Evolutionary conservation across 1,140 invertebrate species (phyloP), one percentile per base, ranked within the genome.

Genomic region (Pseudomyrmex sp.): DNA sequence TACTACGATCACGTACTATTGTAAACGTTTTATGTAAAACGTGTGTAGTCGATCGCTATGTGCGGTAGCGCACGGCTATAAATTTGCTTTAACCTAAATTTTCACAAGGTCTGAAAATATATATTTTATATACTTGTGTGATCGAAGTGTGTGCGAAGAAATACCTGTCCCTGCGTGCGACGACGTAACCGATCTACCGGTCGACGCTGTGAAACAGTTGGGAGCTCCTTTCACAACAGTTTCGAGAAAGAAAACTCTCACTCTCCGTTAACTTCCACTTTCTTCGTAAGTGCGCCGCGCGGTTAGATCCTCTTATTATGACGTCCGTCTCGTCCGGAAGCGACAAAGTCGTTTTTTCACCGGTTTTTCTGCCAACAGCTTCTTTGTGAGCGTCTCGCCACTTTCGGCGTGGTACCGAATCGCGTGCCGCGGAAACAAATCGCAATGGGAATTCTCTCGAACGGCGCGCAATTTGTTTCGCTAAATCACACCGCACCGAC

Each of bases 261-360:
- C 92, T 93, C 88, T 93, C 90, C 76, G 91, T 91, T 89, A 87
- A 89, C 92, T 93, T 91, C 90, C 90, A 92, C 93, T 93, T 93
- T 93, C 91, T 90, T 91, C 72, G 80, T 79, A 56, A 83, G 65
- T 35, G 35, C 82, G 7, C 23, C 65, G 58, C 58, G 35, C 70
- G 76, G 66, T 13, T 70, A 59, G 70, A 79, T 54, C 52, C 84
- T 85, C 62, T 69, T 82, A 35, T 35, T 35, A 63, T 23, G 15
- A 61, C 59, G 70, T 62, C 26, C 70, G 79, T 63, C 46, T 82
- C 72, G 70, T 54, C 72, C 61, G 70, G 8, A 35, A 8, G 66
- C 20, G 44, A 72, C 54, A 80, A 20, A 61, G 20, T 20, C 76
- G 44, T 50, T 59, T 70, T 70, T 63, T 46, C 62, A 44, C 23